These are phyloP conservation scores for Sus scrofa DNA, from an alignment of 2,113 vertebrate species.

Conservation along the genomic window T2T-Sscrofa CM000822.6:10589001-10589500, in stretches of 20 bases:
- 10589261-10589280: conserved; percentile 65
- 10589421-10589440: background rate
- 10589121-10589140: conserved; percentile 21
- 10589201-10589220: conserved; percentile 44
- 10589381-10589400: conserved; percentile 33
- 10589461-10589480: background rate
- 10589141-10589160: conserved; percentile 41
- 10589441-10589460: background rate
- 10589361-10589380: conserved; percentile 1
- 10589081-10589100: background rate
- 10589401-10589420: background rate
- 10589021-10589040: conserved; percentile 66
- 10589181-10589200: background rate
- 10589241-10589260: conserved; percentile 43
- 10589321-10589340: conserved; percentile 10
- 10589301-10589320: conserved; percentile 40
- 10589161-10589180: conserved; percentile 25
- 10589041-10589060: background rate
- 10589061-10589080: conserved; percentile 60
- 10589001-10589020: conserved; percentile 61
- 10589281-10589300: conserved; percentile 29
- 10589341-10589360: conserved; percentile 16
- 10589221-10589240: background rate
- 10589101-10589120: background rate
- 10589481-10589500: background rate